Conservation (phyloP, 1,140 invertebrate species). For the Magallana ariakensis region DNA sequence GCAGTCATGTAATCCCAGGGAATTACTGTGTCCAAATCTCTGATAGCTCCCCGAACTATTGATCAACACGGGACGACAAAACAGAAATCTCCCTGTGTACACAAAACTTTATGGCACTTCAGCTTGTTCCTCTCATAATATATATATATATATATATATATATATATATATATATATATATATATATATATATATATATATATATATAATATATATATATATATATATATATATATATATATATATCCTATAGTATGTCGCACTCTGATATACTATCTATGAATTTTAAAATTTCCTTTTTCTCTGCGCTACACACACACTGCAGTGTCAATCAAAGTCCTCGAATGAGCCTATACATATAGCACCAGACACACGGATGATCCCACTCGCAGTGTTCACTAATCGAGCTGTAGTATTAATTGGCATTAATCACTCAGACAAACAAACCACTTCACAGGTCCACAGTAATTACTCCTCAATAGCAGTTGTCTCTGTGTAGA, state of each 20-base stretch:
- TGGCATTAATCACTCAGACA: slow-evolving; percentile 30
- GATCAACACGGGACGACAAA: neutral
- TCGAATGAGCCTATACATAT: neutral
- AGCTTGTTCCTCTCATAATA: slow-evolving; percentile 14
- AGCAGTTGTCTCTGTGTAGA: neutral
- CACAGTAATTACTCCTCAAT: neutral
- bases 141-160: too few relatives aligned
- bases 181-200: too few relatives aligned
- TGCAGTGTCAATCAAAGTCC: neutral
- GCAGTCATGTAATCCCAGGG: neutral
- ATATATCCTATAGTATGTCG: neutral
- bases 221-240: too few relatives aligned
- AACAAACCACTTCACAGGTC: slow-evolving; percentile 20
- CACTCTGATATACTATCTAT: neutral
- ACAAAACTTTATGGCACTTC: slow-evolving; percentile 30
- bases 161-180: too few relatives aligned
- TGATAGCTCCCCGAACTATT: slow-evolving; percentile 16
- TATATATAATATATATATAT: too few relatives aligned
- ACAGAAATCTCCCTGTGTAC: slow-evolving; percentile 27
- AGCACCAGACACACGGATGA: neutral
- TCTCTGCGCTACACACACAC: neutral
- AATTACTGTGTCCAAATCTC: slow-evolving; percentile 26
- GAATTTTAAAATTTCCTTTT: slow-evolving; percentile 12
- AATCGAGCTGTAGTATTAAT: slow-evolving; percentile 28
- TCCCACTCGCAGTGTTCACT: neutral